Evolutionary conservation across 2,797 vertebrate species (phyloP).

Genomic region (Argentina silus): DNA sequence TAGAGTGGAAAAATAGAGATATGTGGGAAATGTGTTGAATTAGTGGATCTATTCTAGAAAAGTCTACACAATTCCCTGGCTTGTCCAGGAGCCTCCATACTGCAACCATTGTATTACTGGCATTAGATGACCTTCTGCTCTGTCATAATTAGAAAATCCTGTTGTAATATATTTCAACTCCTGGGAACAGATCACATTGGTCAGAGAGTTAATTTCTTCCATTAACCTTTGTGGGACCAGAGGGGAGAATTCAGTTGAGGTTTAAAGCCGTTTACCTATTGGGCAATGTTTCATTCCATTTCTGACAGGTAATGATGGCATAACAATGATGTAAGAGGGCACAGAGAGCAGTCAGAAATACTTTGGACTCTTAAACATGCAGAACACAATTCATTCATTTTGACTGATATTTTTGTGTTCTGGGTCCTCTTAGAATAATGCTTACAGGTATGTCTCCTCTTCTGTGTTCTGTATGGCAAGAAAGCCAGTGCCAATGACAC

Average conservation of each 20-base stretch:
- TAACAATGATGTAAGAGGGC: neutral
- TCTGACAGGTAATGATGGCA: neutral
- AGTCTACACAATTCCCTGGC: neutral
- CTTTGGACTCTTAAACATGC: neutral
- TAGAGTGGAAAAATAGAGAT: conserved; percentile 38
- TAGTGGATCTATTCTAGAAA: conserved; percentile 1
- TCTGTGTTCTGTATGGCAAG: too few relatives aligned
- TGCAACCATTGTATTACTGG: neutral
- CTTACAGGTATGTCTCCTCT: too few relatives aligned
- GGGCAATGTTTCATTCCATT: neutral
- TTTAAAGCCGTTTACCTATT: neutral
- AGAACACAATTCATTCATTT: neutral
- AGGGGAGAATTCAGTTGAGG: neutral
- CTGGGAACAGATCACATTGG: neutral
- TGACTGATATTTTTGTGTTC: neutral
- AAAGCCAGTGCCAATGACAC: too few relatives aligned
- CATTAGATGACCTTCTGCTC: neutral
- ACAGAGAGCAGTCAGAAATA: neutral
- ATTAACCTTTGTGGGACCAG: neutral
- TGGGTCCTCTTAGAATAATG: neutral
- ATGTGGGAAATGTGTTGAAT: neutral
- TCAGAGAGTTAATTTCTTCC: neutral
- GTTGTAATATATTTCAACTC: neutral
- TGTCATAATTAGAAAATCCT: neutral
- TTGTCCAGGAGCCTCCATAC: neutral